These are phyloP conservation scores for Gouania willdenowi DNA, from an alignment of 2,797 vertebrate genomes.

Conservation along the genomic window DNA sequence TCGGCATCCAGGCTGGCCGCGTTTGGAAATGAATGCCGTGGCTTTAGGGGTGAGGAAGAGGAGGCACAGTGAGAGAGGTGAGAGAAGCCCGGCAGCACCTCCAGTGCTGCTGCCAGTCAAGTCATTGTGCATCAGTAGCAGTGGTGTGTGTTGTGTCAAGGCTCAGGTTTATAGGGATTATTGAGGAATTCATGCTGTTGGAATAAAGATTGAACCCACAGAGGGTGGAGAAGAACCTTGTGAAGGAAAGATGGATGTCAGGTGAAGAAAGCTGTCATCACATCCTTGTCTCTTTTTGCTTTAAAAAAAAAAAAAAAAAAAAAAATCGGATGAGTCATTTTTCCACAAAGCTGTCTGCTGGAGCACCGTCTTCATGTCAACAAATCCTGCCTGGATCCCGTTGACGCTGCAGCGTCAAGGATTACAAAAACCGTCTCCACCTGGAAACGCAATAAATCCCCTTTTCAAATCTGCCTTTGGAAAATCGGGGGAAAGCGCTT, in stretches of 20 bases:
- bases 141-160: conserved; percentile 3
- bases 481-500: conserved; percentile 2
- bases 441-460: conserved; percentile 5
- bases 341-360: conserved; percentile 21
- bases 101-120: conserved; percentile 34
- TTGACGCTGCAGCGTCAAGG: not conserved
- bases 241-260: conserved; percentile 16
- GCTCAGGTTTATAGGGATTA: conserved; percentile 22
- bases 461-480: conserved; percentile 1
- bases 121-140: conserved; percentile 34
- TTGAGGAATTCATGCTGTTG: not conserved
- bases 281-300: not conserved
- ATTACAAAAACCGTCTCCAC: conserved; percentile 5
- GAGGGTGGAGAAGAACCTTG: conserved; percentile 1
- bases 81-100: conserved; percentile 45
- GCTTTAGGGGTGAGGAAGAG: conserved; percentile 64
- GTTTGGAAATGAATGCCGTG: conserved; percentile 55
- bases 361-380: conserved; percentile 29
- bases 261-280: conserved; percentile 18
- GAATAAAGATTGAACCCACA: not conserved
- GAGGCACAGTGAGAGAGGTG: conserved; percentile 63
- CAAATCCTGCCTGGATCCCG: conserved; percentile 9
- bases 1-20: conserved; percentile 16
- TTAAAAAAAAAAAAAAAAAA: too few relatives aligned
- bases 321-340: conserved; percentile 47